Evolutionary conservation across 1,140 invertebrate species (phyloP).

Genomic region (Atta texana): DNA sequence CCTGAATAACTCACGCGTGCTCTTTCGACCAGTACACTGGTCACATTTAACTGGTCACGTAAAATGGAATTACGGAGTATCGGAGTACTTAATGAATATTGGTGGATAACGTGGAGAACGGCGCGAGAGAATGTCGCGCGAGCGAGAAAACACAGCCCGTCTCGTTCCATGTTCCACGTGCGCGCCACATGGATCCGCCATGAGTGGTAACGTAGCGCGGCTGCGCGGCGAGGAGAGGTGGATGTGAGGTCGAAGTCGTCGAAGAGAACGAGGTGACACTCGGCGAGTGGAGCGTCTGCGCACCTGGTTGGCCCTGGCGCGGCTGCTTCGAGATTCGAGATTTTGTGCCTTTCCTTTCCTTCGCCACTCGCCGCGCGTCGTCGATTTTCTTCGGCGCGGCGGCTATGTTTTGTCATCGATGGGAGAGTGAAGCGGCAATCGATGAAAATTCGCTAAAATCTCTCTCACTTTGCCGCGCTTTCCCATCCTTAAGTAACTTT

Average conservation of each 20-base stretch:
- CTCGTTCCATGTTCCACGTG: slow-evolving; percentile 32
- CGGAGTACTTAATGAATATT: not conserved
- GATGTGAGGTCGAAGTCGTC: slow-evolving; percentile 10
- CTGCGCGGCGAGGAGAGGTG: slow-evolving; percentile 5
- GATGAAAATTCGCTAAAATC: not conserved
- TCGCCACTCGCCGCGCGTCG: slow-evolving; percentile 61
- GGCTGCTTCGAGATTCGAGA: slow-evolving; percentile 57
- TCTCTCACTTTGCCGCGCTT: no score
- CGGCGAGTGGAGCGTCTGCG: slow-evolving; percentile 76
- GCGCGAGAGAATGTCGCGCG: not conserved
- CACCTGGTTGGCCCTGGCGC: slow-evolving; percentile 71
- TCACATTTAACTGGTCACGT: not conserved
- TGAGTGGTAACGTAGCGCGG: slow-evolving; percentile 3
- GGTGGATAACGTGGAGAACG: not conserved
- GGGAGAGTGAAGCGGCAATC: not conserved
- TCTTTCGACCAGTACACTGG: not conserved
- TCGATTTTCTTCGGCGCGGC: not conserved
- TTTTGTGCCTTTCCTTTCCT: slow-evolving; percentile 72
- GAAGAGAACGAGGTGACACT: slow-evolving; percentile 15
- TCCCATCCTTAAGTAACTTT: no score
- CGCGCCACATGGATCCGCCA: slow-evolving; percentile 56
- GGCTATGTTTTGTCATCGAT: not conserved
- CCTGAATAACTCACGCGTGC: not conserved
- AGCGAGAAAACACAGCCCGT: not conserved
- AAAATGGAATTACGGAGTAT: not conserved